A percentile compares a stretch with the other conserved stretches of the same genome.
Evolutionary conservation across 2,113 vertebrate genomes (phyloP).

Genomic region (Megaleporinus macrocephalus): DNA sequence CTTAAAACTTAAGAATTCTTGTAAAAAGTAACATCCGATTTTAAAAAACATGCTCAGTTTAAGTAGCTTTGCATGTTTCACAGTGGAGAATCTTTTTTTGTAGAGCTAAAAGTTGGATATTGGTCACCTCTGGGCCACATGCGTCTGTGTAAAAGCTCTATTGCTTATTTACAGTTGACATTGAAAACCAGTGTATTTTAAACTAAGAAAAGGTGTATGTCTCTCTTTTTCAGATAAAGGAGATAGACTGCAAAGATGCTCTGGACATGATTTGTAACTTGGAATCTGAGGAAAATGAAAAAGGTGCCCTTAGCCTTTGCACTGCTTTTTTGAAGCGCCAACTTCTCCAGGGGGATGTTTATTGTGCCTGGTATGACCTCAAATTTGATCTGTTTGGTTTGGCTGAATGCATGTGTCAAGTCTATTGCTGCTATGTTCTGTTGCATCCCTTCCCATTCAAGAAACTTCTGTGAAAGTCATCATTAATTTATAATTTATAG

Average conservation of each 20-base stretch:
- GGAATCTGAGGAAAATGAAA: conserved; percentile 97
- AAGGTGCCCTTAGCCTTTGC: conserved; percentile 92
- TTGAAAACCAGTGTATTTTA: no score
- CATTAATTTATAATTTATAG: not conserved
- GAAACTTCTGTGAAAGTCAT: not conserved
- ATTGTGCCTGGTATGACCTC: conserved; percentile 93
- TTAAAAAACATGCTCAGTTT: no score
- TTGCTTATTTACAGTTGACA: not conserved
- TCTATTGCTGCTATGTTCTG: no score
- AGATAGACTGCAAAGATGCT: conserved; percentile 98
- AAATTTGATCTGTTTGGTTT: not conserved
- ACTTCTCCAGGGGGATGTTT: conserved; percentile 96
- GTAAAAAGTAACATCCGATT: no score
- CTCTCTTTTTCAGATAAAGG: conserved; percentile 81
- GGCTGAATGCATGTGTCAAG: not conserved
- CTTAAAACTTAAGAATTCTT: no score
- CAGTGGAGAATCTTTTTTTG: no score
- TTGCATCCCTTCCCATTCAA: no score
- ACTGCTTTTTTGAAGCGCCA: conserved; percentile 96
- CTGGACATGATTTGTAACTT: conserved; percentile 99
- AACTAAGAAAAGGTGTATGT: not conserved
- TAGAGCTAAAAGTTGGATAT: no score
- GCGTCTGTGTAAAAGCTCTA: no score
- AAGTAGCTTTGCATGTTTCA: no score
- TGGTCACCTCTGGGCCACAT: no score